Percentiles rank a stretch among this genome's conserved stretches.
Evolutionary conservation across 2,888 invertebrate species (phyloP).

Genomic region (Chloromyia formosa): DNA sequence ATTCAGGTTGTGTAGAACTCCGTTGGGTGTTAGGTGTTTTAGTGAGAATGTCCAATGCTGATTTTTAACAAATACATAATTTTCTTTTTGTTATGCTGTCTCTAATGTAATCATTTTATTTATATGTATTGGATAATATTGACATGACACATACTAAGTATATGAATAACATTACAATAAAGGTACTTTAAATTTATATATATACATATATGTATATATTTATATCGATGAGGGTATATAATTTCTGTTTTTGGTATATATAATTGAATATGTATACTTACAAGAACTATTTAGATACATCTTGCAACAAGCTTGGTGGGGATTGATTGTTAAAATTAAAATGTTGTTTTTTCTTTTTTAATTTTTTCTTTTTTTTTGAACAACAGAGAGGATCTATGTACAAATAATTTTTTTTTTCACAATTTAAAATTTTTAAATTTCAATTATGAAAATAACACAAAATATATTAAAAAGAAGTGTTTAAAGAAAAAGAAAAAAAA

Average conservation of each 20-base stretch:
- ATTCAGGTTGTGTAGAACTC: too few species aligned
- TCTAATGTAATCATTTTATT: neutral
- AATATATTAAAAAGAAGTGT: neutral
- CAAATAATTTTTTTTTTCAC: slow-evolving; percentile 20
- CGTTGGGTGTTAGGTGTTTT: too few species aligned
- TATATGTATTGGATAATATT: neutral
- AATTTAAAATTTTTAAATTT: neutral
- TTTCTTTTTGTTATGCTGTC: too few species aligned
- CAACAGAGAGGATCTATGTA: slow-evolving; percentile 20
- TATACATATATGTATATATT: neutral
- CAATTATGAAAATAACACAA: neutral
- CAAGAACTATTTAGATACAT: too few species aligned
- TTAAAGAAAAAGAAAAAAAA: neutral
- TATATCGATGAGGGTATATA: neutral
- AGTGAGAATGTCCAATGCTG: too few species aligned
- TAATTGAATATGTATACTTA: too few species aligned
- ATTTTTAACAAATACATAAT: too few species aligned
- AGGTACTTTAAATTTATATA: neutral
- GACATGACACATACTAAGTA: slow-evolving; percentile 4
- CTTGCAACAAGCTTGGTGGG: neutral
- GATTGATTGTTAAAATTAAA: neutral
- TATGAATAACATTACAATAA: neutral
- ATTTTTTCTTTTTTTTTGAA: neutral
- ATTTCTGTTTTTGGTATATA: too few species aligned
- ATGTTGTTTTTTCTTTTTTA: neutral